Percentiles rank a stretch among this genome's conserved stretches.
Evolutionary conservation across 2,113 vertebrate species (phyloP).

Genomic region (Dinomys branickii): DNA sequence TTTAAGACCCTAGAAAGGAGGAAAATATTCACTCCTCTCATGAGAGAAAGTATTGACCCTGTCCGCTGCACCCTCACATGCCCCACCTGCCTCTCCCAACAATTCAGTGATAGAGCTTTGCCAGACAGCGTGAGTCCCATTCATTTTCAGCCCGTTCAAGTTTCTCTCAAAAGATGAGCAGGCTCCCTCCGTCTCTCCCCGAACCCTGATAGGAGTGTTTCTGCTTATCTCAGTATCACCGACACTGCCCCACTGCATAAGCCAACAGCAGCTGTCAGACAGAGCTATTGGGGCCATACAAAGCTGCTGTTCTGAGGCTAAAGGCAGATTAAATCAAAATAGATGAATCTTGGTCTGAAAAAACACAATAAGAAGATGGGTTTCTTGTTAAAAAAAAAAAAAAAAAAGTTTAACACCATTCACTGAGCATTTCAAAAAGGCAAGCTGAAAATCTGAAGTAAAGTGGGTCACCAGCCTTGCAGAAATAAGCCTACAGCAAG

Average conservation of each 20-base stretch:
- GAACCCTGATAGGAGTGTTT: neutral
- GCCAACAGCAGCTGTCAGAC: neutral
- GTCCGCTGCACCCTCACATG: neutral
- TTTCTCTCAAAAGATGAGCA: neutral
- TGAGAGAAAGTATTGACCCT: neutral
- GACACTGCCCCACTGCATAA: neutral
- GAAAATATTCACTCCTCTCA: neutral
- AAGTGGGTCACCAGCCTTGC: neutral
- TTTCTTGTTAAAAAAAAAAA: no score
- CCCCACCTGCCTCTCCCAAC: neutral
- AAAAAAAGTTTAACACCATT: neutral
- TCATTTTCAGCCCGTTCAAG: neutral
- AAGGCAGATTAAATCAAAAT: neutral
- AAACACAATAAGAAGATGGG: neutral
- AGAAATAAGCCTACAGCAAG: neutral
- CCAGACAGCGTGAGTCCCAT: neutral
- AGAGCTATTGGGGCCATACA: neutral
- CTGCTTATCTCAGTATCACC: neutral
- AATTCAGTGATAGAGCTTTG: neutral
- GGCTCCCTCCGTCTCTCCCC: neutral
- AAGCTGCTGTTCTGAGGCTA: neutral
- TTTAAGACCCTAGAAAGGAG: neutral
- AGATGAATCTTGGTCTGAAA: neutral
- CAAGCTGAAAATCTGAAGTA: neutral
- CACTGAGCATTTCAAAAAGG: neutral